Conservation (phyloP, 1,140 invertebrate genomes). For the Oreohelix idahoensis region DNA sequence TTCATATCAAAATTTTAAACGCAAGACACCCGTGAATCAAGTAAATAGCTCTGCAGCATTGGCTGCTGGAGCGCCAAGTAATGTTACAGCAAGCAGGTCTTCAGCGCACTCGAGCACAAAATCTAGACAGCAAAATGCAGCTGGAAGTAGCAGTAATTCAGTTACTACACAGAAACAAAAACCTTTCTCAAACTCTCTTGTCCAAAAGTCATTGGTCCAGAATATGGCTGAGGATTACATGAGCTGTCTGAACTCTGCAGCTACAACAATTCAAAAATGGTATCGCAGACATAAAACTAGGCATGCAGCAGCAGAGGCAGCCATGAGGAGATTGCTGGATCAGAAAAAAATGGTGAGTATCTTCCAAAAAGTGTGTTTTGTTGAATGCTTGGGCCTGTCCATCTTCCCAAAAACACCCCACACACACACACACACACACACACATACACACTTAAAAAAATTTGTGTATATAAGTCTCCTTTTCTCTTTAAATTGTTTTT, state of each 20-base stretch:
- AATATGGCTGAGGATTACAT: conserved; percentile 65
- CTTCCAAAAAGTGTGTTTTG: no score
- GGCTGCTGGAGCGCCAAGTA: conserved; percentile 27
- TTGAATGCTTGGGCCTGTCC: no score
- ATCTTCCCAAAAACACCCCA: no score
- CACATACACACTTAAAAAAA: no score
- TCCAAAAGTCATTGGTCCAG: neutral
- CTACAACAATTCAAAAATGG: conserved; percentile 68
- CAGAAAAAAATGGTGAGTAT: conserved; percentile 58
- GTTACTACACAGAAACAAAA: neutral
- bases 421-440: no score
- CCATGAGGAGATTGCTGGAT: conserved; percentile 63
- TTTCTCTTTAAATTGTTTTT: no score
- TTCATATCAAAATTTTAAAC: conserved; percentile 72
- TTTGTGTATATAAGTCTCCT: no score
- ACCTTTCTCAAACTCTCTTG: neutral
- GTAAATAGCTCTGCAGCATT: conserved; percentile 48
- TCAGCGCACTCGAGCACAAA: neutral
- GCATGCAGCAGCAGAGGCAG: conserved; percentile 59
- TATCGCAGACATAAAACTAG: conserved; percentile 55
- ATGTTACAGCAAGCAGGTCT: neutral
- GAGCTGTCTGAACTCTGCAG: conserved; percentile 62
- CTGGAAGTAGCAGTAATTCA: neutral
- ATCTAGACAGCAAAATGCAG: neutral
- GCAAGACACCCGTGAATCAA: conserved; percentile 71